phyloP scores from a whole-genome alignment of 2,888 invertebrate species.

The Hirtodrosophila trivittata region DNA sequence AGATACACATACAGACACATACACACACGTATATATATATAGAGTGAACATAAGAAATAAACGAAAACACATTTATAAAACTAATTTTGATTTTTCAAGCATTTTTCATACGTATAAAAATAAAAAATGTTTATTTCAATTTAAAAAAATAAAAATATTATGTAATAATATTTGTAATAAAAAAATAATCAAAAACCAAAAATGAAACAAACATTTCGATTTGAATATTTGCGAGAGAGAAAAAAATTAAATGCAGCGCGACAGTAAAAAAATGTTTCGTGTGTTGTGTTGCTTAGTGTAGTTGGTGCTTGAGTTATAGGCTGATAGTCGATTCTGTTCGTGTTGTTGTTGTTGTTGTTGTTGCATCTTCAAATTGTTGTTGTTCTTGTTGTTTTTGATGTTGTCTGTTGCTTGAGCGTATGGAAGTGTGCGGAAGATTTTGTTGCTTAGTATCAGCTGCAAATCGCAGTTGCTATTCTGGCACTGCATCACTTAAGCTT shows the following conservation, averaged over 20 bases:
- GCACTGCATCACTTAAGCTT: constrained; percentile 69
- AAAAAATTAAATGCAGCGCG: constrained; percentile 53
- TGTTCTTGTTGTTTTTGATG: constrained; percentile 20
- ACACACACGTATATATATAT: constrained; percentile 8
- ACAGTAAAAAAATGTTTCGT: constrained; percentile 28
- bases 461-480: not conserved
- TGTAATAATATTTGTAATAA: constrained; percentile 37
- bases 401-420: constrained; percentile 43
- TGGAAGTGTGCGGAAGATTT: constrained; percentile 74
- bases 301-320: constrained; percentile 24
- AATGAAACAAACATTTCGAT: constrained; percentile 50
- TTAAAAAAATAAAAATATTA: constrained; percentile 28
- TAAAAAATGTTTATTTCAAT: constrained; percentile 64
- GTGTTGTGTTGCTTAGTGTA: constrained; percentile 36
- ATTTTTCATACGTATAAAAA: constrained; percentile 64
- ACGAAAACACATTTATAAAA: constrained; percentile 22
- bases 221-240: constrained; percentile 33
- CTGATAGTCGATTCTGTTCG: constrained; percentile 36
- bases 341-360: constrained; percentile 23
- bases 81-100: constrained; percentile 33
- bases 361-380: constrained; percentile 29
- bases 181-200: constrained; percentile 55
- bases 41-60: not conserved
- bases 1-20: not conserved
- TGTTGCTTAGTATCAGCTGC: constrained; percentile 48